Evolutionary conservation across 2,113 vertebrate species (phyloP).

Genomic region (Scartelaos histophorus): DNA sequence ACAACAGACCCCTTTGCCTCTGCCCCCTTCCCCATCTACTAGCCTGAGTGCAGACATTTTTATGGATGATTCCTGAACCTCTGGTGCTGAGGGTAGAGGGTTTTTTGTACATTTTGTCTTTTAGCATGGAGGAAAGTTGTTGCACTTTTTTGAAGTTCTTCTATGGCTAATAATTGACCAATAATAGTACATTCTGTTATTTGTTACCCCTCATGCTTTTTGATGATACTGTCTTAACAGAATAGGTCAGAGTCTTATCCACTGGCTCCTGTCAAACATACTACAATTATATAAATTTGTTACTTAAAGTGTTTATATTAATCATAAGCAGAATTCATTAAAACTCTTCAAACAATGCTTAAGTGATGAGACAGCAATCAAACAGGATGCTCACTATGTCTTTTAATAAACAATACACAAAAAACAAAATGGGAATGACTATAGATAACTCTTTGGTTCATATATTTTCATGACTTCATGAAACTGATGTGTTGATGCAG

Average conservation of each 20-base stretch:
- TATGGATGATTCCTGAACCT: too few species aligned
- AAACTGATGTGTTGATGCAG: background rate
- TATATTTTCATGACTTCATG: background rate
- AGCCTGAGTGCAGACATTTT: too few species aligned
- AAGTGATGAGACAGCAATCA: slow-evolving; percentile 86
- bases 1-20: too few species aligned
- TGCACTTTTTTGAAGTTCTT: slow-evolving; percentile 79
- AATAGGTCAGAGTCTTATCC: slow-evolving; percentile 64
- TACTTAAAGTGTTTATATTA: background rate
- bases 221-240: background rate
- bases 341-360: slow-evolving; percentile 86
- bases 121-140: slow-evolving; percentile 81
- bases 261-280: slow-evolving; percentile 77
- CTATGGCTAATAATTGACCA: slow-evolving; percentile 67
- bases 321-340: slow-evolving; percentile 30
- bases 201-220: too few species aligned
- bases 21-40: too few species aligned
- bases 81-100: too few species aligned
- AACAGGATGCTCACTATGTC: slow-evolving; percentile 73
- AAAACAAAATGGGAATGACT: background rate
- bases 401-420: background rate
- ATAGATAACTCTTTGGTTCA: background rate
- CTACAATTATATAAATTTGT: slow-evolving; percentile 54
- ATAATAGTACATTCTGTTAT: too few species aligned
- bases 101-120: too few species aligned